Evolutionary conservation across 2,797 vertebrate genomes (phyloP).

Genomic region (Onychomys arenicola): DNA sequence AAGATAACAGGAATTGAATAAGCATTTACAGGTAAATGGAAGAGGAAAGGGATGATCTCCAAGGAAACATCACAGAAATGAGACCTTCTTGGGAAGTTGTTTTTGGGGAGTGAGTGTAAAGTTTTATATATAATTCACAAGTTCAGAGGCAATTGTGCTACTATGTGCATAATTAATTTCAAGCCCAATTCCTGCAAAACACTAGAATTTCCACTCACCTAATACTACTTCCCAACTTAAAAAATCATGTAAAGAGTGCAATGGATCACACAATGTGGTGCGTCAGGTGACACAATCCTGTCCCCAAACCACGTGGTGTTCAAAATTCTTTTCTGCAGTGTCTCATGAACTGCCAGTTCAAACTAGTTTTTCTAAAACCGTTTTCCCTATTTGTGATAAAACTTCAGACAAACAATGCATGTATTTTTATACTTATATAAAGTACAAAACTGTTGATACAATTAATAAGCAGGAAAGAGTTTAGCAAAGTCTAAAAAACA

Average conservation of each 20-base stretch:
- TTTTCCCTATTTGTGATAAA: slow-evolving; percentile 40
- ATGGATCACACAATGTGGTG: neutral
- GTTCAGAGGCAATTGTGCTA: neutral
- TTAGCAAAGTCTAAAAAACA: slow-evolving; percentile 66
- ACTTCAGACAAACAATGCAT: slow-evolving; percentile 37
- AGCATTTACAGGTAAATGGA: slow-evolving; percentile 17
- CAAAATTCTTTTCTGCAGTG: neutral
- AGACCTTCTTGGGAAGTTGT: neutral
- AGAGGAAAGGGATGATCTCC: neutral
- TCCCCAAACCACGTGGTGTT: neutral
- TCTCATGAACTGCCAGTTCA: neutral
- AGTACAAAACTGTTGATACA: slow-evolving; percentile 41
- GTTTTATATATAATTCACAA: slow-evolving; percentile 2
- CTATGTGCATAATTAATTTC: neutral
- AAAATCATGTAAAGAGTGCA: slow-evolving; percentile 2
- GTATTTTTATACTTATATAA: slow-evolving; percentile 55
- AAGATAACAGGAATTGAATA: neutral
- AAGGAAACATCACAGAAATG: slow-evolving; percentile 4
- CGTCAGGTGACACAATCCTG: slow-evolving; percentile 16
- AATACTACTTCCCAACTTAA: slow-evolving; percentile 18
- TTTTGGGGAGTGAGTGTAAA: neutral
- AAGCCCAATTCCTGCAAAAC: slow-evolving; percentile 51
- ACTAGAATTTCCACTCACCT: slow-evolving; percentile 48
- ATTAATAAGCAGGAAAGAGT: slow-evolving; percentile 61
- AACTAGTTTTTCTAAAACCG: slow-evolving; percentile 12